Conservation (phyloP, 2,888 invertebrate genomes). For the Limnephilus lunatus region DNA sequence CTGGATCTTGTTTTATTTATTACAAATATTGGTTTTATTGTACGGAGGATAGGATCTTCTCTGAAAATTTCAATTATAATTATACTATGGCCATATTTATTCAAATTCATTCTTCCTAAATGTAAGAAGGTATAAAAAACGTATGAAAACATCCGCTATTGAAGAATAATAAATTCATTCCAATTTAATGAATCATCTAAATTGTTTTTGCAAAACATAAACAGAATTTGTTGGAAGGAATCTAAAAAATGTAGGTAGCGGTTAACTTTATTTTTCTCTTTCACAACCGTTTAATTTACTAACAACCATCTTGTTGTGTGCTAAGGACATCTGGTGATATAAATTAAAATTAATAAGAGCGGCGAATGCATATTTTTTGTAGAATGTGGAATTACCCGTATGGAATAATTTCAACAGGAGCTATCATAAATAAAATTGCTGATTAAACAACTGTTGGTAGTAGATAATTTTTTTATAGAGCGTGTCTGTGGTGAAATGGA, state of each 20-base stretch:
- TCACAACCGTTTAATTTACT: neutral
- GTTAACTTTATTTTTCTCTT: neutral
- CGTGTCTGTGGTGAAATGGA: neutral
- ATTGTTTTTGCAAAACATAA: neutral
- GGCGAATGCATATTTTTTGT: neutral
- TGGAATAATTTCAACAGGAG: neutral
- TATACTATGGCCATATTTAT: too few relatives aligned
- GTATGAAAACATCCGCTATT: neutral
- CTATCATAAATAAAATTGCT: neutral
- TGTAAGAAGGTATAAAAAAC: neutral
- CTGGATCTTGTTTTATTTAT: too few relatives aligned
- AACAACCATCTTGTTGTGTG: neutral
- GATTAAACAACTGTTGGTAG: neutral
- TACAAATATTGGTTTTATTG: too few relatives aligned
- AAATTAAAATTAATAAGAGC: conserved; percentile 17
- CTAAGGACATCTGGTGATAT: neutral
- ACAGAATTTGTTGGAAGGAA: neutral
- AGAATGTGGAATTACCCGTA: conserved; percentile 19
- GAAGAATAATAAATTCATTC: neutral
- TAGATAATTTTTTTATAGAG: neutral
- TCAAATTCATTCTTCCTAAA: neutral
- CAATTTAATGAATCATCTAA: neutral
- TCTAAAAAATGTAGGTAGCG: neutral
- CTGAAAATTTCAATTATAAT: too few relatives aligned
- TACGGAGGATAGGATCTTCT: too few relatives aligned